Base-by-base conservation (phyloP, 1,140 invertebrate genomes). In the Subanguina moxae region DNA sequence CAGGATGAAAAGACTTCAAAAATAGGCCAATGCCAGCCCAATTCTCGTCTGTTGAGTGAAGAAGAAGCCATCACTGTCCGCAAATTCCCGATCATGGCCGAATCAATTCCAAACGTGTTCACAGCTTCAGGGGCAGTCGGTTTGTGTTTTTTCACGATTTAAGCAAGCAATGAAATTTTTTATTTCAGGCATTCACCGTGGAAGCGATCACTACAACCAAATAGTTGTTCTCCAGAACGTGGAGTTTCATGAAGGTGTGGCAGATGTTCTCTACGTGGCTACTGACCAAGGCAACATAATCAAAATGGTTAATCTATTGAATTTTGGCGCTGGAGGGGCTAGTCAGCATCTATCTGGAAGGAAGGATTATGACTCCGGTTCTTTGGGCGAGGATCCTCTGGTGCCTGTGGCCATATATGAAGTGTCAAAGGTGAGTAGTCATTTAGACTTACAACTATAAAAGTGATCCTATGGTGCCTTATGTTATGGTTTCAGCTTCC, bases 281-380 rank as follows among this genome's bases (percentile, higher is more conserved):
- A 76, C 74, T 25, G 76, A 76, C 52, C 74, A 78, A 38, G 74
- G 74, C 27, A 77, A 78, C 57, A 62, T 76, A 21, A 58, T 78
- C 38, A 76, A 76, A 57, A 74, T 76, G 67, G 30, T 77, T 57
- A 75, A 78, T 62, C 42, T 75, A 30, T 30, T 30, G 25, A 0
- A 8, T 1, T 28, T 63, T 42, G 27, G 11, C 17, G 11, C 46
- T 28, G 9, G n/a, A 30, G 32, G 11, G 32, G 11, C 32, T 38
- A 11, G 32, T 38, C 32, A 38, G 32, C 32, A 38, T 11, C 11
- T 11, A 5, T n/a, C 19, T 3, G 59, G 25, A 42, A 70, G 15
- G 27, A 46, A 45, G n/a, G 1, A 23, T 30, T 3, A 30, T 17
- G 19, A 43, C n/a, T 52, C 61, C 28, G 32, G 38, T 13, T 19